Base-by-base conservation (phyloP, 2,888 invertebrate genomes). In the Pristionchus entomophagus region DNA sequence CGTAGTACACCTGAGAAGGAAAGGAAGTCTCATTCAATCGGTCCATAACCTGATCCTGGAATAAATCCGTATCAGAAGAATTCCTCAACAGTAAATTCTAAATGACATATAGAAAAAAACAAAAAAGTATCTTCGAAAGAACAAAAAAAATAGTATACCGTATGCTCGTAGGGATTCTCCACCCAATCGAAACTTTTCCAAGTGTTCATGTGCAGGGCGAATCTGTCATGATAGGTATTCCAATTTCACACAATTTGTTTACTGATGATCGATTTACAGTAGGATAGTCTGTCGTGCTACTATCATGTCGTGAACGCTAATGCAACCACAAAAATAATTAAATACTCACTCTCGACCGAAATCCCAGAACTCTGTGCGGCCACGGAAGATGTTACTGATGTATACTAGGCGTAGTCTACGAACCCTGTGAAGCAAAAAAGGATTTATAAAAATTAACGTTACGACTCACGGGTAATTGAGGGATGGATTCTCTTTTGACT, bases 131-230 rank as follows among this genome's bases (percentile, higher is more conserved):
- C n/a, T n/a, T n/a, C n/a, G 22, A 59, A 65, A 65, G 65, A 10
- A 38, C 6, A 8, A 65, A 19, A 4, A 35, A 32, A 32, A 10
- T 26, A 69, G 8, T n/a, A 8, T 73, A 73, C 73, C 73, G 73
- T 45, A 41, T 73, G n/a, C 73, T 73, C 73, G 41, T 73, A 73
- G n/a, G 73, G 73, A n/a, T 73, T 73, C 73, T 73, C 73, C n/a
- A 73, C 14, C 73, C 73, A 73, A 12, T 22, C 19, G 14, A 22
- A 73, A 41, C 73, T 38, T 2, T 73, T 26, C 12, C n/a, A 6
- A 19, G 41, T 73, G 3, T 73, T 41, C 45, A 12, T 12, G 41
- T 73, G 73, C 26, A 73, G 3, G 22, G 14, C n/a, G 73, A 73
- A 73, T 41, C 73, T 73, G 73, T 17, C 19, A 62, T 5, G 0